Percentiles rank a stretch among this genome's conserved stretches.
phyloP scores from a whole-genome alignment of 2,888 invertebrate genomes.

The Thera britannica region DNA sequence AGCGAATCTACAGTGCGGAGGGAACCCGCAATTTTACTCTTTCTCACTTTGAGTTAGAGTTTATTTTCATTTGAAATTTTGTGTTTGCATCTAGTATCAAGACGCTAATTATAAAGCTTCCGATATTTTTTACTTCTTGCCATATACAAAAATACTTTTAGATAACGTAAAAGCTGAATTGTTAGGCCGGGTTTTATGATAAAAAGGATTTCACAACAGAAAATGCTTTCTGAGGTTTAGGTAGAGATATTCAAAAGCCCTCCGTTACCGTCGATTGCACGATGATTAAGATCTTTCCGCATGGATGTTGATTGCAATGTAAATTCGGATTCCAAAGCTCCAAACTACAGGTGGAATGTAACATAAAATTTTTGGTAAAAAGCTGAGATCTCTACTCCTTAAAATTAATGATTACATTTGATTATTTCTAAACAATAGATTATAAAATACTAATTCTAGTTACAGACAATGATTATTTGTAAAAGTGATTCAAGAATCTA shows the following conservation, averaged over 20 bases:
- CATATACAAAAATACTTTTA: too few relatives aligned
- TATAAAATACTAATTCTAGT: slow-evolving; percentile 1
- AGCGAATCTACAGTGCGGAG: slow-evolving; percentile 1
- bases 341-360: slow-evolving; percentile 10
- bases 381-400: slow-evolving; percentile 11
- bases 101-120: too few relatives aligned
- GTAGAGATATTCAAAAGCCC: neutral
- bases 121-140: too few relatives aligned
- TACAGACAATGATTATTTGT: slow-evolving; percentile 9
- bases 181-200: too few relatives aligned
- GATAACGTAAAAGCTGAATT: too few relatives aligned
- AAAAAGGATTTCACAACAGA: too few relatives aligned
- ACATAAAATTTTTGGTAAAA: slow-evolving; percentile 6
- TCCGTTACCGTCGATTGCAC: neutral
- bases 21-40: neutral
- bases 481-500: neutral
- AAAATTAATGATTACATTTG: slow-evolving; percentile 1
- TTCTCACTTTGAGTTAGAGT: too few relatives aligned
- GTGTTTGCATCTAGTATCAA: too few relatives aligned
- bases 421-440: neutral
- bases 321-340: slow-evolving; percentile 18
- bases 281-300: neutral
- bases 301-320: slow-evolving; percentile 1
- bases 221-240: neutral
- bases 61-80: too few relatives aligned